phyloP scores from a whole-genome alignment of 2,797 vertebrate species.

The Centroberyx gerrardi region DNA sequence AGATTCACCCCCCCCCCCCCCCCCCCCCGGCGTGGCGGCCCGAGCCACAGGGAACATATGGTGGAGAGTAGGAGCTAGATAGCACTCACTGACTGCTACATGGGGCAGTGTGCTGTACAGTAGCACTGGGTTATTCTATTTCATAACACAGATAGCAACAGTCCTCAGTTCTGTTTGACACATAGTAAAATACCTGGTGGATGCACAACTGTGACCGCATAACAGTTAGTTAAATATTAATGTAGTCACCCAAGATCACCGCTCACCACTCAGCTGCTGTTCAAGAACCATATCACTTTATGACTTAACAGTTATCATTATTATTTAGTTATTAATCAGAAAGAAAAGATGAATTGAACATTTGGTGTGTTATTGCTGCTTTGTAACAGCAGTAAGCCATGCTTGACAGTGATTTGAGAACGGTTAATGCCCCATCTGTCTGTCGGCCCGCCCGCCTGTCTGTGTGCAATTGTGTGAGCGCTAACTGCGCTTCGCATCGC shows the following conservation, averaged over 20 bases:
- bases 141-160: constrained; percentile 10
- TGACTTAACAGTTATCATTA: no score
- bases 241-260: no score
- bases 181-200: background rate
- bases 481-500: no score
- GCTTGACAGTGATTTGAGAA: no score
- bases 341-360: no score
- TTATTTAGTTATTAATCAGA: no score
- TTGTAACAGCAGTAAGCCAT: no score
- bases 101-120: constrained; percentile 27
- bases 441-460: background rate
- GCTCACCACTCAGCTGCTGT: no score
- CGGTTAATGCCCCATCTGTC: background rate
- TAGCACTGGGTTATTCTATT: constrained; percentile 33
- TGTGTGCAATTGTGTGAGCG: background rate
- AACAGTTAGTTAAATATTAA: no score
- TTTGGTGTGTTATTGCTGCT: no score
- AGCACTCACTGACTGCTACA: constrained; percentile 36
- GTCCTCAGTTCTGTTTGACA: background rate
- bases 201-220: background rate
- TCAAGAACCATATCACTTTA: no score
- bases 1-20: background rate
- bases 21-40: constrained; percentile 12
- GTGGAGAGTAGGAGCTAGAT: constrained; percentile 52
- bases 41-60: constrained; percentile 67